Base-by-base conservation (phyloP, 2,888 invertebrate genomes). In the Onthophagus sagittarius region DNA sequence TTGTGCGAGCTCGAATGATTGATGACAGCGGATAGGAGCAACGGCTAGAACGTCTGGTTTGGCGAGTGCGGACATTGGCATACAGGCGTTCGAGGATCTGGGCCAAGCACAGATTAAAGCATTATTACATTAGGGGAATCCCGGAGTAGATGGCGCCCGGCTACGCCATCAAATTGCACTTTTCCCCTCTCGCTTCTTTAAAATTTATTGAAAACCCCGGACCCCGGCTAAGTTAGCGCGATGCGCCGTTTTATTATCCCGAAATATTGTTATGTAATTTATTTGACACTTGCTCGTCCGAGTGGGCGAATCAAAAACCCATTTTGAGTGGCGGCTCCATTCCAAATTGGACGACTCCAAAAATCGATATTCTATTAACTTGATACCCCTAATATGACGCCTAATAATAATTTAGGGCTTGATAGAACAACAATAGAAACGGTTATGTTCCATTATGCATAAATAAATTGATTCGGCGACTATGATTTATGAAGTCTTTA, bases 101-200 rank as follows among this genome's bases (percentile, higher is more conserved):
- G 79, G 80, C 78, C 81, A 80, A 80, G 80, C 79, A 79, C 79
- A 82, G 82, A 82, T 82, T 82, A 82, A 82, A 82, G 80, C 81
- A 81, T 82, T 82, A 82, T 82, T 82, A 81, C 81, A 81, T 82
- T 82, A 82, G 81, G 81, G 82, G 81, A 81, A 81, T 81, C 80
- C 80, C 80, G 77, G 78, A 74, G 74, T 71, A 74, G 76, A 77
- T 78, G 76, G 77, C 77, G 77, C 77, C 75, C 77, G 75, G 77
- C 75, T 75, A 77, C 69, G 72, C 70, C 71, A 74, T 73, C 75
- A 77, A 75, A 77, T 77, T 76, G 75, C 75, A 74, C 75, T 74
- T 75, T 75, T 76, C 75, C 76, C 71, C 72, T 75, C 72, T 74
- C 65, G 73, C 74, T 74, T 72, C 73, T 77, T 74, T 76, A 76